These are phyloP conservation scores for Anolis apletophallus DNA, from an alignment of 2,797 vertebrate species.

Conservation along the genomic window DNA sequence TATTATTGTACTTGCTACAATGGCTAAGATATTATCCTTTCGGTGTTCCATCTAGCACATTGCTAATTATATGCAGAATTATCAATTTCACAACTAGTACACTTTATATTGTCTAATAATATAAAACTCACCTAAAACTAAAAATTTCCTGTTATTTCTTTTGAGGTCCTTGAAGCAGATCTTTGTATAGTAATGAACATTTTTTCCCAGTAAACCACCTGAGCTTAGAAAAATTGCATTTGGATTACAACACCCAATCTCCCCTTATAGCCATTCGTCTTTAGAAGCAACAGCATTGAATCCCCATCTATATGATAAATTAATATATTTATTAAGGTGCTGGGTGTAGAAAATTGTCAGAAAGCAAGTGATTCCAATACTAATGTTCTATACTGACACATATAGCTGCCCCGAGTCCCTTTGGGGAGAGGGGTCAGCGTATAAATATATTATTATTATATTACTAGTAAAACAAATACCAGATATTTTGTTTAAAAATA, in stretches of 20 bases:
- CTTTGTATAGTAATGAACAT: no score
- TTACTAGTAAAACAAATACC: no score
- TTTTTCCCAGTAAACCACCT: neutral
- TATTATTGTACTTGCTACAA: neutral
- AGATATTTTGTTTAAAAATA: no score
- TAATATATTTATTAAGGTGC: no score
- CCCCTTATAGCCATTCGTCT: neutral
- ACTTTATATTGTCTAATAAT: neutral
- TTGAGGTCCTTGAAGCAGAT: neutral
- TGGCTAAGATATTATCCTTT: neutral
- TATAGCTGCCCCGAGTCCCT: no score
- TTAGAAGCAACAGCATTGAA: no score
- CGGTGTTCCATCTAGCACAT: rapidly evolving
- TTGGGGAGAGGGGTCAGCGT: no score
- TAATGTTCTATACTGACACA: no score
- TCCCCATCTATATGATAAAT: no score
- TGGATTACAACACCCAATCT: neutral
- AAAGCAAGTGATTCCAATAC: no score
- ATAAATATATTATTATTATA: no score
- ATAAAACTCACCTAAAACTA: neutral
- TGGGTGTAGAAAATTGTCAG: no score
- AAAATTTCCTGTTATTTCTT: neutral
- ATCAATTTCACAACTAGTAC: neutral
- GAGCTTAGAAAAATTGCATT: neutral
- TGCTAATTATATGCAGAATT: neutral